Percentiles rank a stretch among this genome's conserved stretches.
phyloP scores from a whole-genome alignment of 2,888 invertebrate genomes.

The Pasiphila rectangulata region DNA sequence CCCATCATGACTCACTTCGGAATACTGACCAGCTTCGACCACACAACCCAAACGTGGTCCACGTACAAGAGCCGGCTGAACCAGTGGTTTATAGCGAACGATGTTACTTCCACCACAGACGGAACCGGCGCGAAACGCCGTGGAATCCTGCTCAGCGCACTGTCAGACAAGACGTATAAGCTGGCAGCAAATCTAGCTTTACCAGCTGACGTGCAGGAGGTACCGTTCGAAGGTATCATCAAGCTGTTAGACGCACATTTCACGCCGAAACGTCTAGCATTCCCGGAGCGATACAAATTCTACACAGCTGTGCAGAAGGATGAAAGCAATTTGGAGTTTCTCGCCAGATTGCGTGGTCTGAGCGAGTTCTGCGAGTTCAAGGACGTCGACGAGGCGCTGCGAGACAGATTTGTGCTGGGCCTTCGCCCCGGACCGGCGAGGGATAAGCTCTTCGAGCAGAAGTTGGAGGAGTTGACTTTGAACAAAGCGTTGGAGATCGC shows the following conservation, averaged over 20 bases:
- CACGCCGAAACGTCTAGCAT: conserved; percentile 1
- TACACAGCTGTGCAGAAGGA: conserved; percentile 1
- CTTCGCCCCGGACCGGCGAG: not conserved
- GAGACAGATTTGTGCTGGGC: conserved; percentile 7
- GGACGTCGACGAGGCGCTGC: conserved; percentile 5
- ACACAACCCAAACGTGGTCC: conserved; percentile 1
- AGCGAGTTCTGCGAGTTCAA: conserved; percentile 3
- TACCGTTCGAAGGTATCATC: conserved; percentile 7
- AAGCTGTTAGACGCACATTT: conserved; percentile 8
- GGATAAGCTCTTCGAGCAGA: conserved; percentile 9
- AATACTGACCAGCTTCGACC: conserved; percentile 5
- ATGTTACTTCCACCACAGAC: not conserved
- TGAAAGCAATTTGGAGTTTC: not conserved
- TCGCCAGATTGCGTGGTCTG: conserved; percentile 3
- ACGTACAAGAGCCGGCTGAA: conserved; percentile 9
- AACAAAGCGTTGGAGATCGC: not conserved
- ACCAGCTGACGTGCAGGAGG: not conserved
- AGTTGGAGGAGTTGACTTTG: conserved; percentile 1
- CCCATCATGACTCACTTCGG: conserved; percentile 6
- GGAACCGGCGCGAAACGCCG: not conserved
- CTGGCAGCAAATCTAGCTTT: not conserved
- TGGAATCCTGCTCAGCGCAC: conserved; percentile 2
- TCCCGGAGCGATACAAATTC: conserved; percentile 6
- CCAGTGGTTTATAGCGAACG: conserved; percentile 17
- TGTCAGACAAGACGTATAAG: conserved; percentile 2